Percentiles rank a stretch among this genome's conserved stretches.
Conservation (phyloP, 2,113 vertebrate genomes). For the Forbesichthys agassizii region DNA sequence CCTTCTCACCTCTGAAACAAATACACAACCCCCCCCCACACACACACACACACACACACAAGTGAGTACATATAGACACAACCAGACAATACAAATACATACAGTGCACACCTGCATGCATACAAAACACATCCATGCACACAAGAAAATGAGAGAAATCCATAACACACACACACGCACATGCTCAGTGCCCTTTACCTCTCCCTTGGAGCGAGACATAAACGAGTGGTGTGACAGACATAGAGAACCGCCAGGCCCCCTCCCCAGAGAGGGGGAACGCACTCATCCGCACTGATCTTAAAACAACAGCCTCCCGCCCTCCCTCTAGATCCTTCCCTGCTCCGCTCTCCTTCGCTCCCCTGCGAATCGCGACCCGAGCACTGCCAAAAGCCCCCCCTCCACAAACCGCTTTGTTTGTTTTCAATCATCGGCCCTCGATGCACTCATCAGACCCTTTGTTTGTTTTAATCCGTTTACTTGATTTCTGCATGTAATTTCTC, state of each 20-base stretch:
- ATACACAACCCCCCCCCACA: conserved; percentile 8
- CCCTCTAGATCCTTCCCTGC: conserved; percentile 20
- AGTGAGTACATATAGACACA: not conserved
- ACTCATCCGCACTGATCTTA: conserved; percentile 81
- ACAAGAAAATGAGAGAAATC: not conserved
- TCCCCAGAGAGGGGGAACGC: conserved; percentile 68
- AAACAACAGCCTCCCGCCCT: conserved; percentile 73
- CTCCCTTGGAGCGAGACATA: conserved; percentile 52
- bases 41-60: conserved; percentile 28
- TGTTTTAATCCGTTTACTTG: conserved; percentile 1
- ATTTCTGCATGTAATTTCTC: conserved; percentile 16
- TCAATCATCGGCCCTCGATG: no score
- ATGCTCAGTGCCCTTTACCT: conserved; percentile 49
- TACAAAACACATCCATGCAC: not conserved
- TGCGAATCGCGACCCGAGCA: not conserved
- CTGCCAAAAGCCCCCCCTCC: conserved; percentile 6
- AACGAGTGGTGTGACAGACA: conserved; percentile 74
- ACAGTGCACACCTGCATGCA: not conserved
- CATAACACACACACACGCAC: not conserved
- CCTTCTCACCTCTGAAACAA: conserved; percentile 33
- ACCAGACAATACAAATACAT: no score
- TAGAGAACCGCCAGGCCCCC: conserved; percentile 63
- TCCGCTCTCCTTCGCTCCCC: conserved; percentile 5
- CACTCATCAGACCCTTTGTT: not conserved
- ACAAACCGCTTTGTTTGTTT: conserved; percentile 18